Evolutionary conservation across 1,140 invertebrate genomes (phyloP).

Genomic region (Lasaia peninsularis): DNA sequence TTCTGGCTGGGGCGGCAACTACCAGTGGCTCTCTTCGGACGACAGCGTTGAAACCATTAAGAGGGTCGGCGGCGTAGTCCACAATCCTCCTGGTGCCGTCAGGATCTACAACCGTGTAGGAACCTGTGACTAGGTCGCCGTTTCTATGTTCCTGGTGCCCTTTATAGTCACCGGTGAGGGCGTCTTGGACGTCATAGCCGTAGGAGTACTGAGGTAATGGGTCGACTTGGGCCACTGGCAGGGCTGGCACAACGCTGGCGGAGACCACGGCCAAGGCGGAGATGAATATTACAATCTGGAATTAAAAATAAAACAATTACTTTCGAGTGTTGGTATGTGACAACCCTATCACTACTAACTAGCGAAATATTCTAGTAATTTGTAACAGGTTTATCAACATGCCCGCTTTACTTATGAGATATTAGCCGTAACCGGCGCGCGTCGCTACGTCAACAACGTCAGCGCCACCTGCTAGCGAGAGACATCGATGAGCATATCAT

Average conservation of each 20-base stretch:
- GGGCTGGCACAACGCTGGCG: slow-evolving; percentile 48
- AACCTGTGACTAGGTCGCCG: slow-evolving; percentile 79
- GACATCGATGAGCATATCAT: too few species aligned
- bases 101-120: slow-evolving; percentile 78
- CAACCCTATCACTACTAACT: too few species aligned
- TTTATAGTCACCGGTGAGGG: slow-evolving; percentile 81
- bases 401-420: too few species aligned
- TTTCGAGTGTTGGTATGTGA: too few species aligned
- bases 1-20: slow-evolving; percentile 43
- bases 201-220: slow-evolving; percentile 80
- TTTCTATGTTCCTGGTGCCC: slow-evolving; percentile 80
- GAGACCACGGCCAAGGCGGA: slow-evolving; percentile 49
- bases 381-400: too few species aligned
- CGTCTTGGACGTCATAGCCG: slow-evolving; percentile 80
- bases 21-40: slow-evolving; percentile 68
- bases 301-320: slow-evolving; percentile 21
- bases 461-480: too few species aligned
- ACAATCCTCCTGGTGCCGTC: slow-evolving; percentile 79
- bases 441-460: too few species aligned
- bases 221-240: slow-evolving; percentile 59
- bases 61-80: slow-evolving; percentile 78
- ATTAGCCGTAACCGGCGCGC: too few species aligned
- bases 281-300: slow-evolving; percentile 74
- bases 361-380: too few species aligned
- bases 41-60: slow-evolving; percentile 82